Conservation (phyloP, 2,797 vertebrate genomes). For the Acridotheres tristis region DNA sequence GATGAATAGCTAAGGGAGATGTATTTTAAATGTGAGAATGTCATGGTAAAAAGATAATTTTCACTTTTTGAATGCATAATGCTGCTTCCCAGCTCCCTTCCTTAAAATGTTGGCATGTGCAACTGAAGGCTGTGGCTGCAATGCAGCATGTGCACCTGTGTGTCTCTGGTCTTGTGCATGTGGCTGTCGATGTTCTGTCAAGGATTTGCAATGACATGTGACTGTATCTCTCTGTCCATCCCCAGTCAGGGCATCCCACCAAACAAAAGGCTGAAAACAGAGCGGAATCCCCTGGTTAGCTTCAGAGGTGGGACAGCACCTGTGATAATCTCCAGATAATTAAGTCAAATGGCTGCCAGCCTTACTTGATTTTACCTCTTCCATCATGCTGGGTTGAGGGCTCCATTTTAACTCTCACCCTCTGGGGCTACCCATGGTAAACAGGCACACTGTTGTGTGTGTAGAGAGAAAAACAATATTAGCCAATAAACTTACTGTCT, state of each 20-base stretch:
- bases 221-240: background rate
- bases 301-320: background rate
- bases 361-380: background rate
- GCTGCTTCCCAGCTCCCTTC: background rate
- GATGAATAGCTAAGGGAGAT: background rate
- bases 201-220: background rate
- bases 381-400: background rate
- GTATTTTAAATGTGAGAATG: background rate
- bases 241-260: slow-evolving; percentile 21
- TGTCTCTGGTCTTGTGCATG: background rate
- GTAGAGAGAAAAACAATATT: background rate
- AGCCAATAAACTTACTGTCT: background rate
- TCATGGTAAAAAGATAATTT: background rate
- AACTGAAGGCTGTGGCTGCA: background rate
- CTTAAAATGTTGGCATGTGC: background rate
- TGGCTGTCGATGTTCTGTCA: background rate
- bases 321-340: background rate
- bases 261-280: background rate
- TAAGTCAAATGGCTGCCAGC: background rate
- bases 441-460: background rate
- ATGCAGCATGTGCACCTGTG: background rate
- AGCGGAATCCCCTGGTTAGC: background rate
- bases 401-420: background rate
- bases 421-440: background rate
- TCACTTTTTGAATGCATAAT: background rate